These are phyloP conservation scores for Campoletis sonorensis DNA, from an alignment of 1,140 invertebrate species.

Conservation along the genomic window DNA sequence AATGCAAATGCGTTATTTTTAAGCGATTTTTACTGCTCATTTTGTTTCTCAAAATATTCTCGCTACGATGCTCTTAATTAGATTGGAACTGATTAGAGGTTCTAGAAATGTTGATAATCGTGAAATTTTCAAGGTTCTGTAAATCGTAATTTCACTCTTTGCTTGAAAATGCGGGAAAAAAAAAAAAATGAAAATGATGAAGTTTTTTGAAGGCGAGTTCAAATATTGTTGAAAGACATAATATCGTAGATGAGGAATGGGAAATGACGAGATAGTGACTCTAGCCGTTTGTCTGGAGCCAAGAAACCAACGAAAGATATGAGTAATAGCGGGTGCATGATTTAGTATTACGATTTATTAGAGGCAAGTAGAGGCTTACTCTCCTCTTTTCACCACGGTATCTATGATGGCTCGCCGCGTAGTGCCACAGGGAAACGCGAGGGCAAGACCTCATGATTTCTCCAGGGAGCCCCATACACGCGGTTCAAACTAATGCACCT, in stretches of 20 bases:
- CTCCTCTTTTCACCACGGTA: conserved; percentile 56
- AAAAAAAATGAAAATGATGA: not conserved
- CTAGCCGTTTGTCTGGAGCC: not conserved
- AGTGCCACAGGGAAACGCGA: conserved; percentile 57
- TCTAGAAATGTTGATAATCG: too few species aligned
- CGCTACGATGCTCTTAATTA: too few species aligned
- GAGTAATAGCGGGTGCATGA: conserved; percentile 70
- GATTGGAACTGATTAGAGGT: too few species aligned
- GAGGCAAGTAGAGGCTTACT: conserved; percentile 53
- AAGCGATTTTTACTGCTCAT: too few species aligned
- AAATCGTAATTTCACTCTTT: too few species aligned
- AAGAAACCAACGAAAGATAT: conserved; percentile 62
- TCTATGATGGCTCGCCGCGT: conserved; percentile 48
- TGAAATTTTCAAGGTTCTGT: too few species aligned
- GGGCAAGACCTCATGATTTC: conserved; percentile 74
- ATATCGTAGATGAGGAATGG: not conserved
- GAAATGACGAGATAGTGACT: conserved; percentile 1
- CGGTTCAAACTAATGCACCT: conserved; percentile 72
- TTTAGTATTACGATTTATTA: conserved; percentile 76
- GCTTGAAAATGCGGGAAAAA: too few species aligned
- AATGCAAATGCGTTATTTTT: too few species aligned
- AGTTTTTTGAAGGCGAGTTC: too few species aligned
- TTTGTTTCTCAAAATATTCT: too few species aligned
- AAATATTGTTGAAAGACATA: not conserved
- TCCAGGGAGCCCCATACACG: conserved; percentile 69